These are phyloP conservation scores for Turritopsis dohrnii DNA, from an alignment of 30 jellyfish, hydroid and myxozoan genomes.

Conservation along the genomic window DNA sequence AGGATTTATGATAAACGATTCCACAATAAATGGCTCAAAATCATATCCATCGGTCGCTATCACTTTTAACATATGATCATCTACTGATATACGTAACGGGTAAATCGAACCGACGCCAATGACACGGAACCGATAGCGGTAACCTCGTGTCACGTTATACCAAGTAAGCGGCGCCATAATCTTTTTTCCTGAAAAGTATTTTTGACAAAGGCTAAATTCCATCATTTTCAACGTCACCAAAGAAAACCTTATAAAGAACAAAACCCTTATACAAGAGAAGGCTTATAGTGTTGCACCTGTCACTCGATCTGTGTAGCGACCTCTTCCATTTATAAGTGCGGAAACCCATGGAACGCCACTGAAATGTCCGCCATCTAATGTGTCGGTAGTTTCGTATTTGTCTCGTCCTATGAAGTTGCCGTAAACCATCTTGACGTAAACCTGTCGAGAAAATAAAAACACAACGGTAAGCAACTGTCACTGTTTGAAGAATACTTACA, in stretches of 20 bases:
- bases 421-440: constrained; percentile 70
- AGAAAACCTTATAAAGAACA: no score
- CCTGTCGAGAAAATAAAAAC: constrained; percentile 35
- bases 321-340: constrained; percentile 84
- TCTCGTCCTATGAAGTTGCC: constrained; percentile 74
- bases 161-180: constrained; percentile 67
- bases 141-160: constrained; percentile 70
- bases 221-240: background rate
- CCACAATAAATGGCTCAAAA: constrained; percentile 42
- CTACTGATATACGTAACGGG: constrained; percentile 84
- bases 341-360: constrained; percentile 99
- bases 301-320: constrained; percentile 60
- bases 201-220: background rate
- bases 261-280: no score
- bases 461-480: no score
- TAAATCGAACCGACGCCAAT: constrained; percentile 79
- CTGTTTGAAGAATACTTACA: no score
- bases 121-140: constrained; percentile 82
- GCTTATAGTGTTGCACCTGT: constrained; percentile 52
- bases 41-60: constrained; percentile 79
- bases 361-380: constrained; percentile 92
- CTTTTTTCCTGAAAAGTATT: constrained; percentile 36
- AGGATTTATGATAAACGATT: constrained; percentile 74
- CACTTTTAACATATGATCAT: constrained; percentile 60
- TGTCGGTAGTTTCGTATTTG: constrained; percentile 66